A percentile compares a stretch with the other conserved stretches of the same genome.
These are phyloP conservation scores for Plecotus auritus DNA, from an alignment of 2,113 vertebrate species.

Conservation along the genomic window DNA sequence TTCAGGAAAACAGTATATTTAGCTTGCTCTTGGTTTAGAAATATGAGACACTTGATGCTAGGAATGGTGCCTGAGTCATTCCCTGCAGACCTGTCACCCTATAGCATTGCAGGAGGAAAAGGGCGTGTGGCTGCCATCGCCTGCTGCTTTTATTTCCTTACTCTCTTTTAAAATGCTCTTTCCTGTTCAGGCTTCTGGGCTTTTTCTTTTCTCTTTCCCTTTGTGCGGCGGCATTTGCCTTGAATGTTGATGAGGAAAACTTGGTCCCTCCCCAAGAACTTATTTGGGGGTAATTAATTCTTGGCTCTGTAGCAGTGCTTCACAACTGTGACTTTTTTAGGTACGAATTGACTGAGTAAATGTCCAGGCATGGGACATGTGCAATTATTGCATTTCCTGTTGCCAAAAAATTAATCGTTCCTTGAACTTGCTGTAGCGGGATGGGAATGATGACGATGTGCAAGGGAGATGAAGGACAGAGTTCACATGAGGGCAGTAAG, in stretches of 20 bases:
- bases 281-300: slow-evolving; percentile 82
- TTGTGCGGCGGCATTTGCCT: slow-evolving; percentile 28
- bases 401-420: slow-evolving; percentile 77
- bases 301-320: slow-evolving; percentile 75
- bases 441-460: slow-evolving; percentile 32
- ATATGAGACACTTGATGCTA: neutral
- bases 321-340: slow-evolving; percentile 74
- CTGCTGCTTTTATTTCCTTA: slow-evolving; percentile 27
- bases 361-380: slow-evolving; percentile 72
- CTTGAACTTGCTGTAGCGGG: slow-evolving; percentile 47
- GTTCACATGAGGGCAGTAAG: slow-evolving; percentile 24
- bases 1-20: neutral
- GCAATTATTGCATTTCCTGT: slow-evolving; percentile 72
- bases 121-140: neutral
- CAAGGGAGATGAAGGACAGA: slow-evolving; percentile 42
- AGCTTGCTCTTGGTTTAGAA: slow-evolving; percentile 23
- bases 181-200: slow-evolving; percentile 41
- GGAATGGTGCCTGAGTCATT: neutral
- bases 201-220: slow-evolving; percentile 50
- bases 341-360: slow-evolving; percentile 75
- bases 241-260: slow-evolving; percentile 74
- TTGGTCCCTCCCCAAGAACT: slow-evolving; percentile 78
- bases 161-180: slow-evolving; percentile 48
- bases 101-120: neutral
- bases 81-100: neutral